Conservation (phyloP, 2,888 invertebrate genomes). For the Hanleya hanleyi region DNA sequence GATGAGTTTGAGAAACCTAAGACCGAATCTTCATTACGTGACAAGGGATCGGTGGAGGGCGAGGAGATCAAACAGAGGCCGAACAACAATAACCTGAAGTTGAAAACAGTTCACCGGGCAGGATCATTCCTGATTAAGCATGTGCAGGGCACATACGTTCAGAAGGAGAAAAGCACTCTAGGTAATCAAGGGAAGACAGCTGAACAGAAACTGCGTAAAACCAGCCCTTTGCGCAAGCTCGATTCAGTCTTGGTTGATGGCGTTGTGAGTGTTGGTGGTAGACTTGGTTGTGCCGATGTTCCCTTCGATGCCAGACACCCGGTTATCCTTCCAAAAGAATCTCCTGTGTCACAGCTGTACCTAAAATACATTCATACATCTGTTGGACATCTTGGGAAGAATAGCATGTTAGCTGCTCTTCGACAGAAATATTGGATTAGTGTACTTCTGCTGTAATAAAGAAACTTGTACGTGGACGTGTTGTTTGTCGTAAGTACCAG, state of each 20-base stretch:
- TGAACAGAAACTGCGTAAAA: not conserved
- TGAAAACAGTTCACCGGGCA: not conserved
- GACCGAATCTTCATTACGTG: too few species aligned
- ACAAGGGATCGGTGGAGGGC: too few species aligned
- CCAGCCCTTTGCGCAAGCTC: constrained; percentile 15
- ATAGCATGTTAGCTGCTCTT: not conserved
- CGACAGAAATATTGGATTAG: not conserved
- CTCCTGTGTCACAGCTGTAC: constrained; percentile 35
- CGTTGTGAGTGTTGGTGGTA: constrained; percentile 44
- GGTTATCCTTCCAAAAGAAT: constrained; percentile 39
- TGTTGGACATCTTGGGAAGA: not conserved
- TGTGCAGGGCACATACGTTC: not conserved
- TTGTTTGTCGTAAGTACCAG: not conserved
- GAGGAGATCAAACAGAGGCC: not conserved
- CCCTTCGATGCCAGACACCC: constrained; percentile 32
- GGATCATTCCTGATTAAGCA: not conserved
- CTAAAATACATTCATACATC: constrained; percentile 3
- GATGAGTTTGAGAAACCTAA: not conserved
- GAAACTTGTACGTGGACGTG: not conserved
- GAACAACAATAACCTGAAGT: not conserved
- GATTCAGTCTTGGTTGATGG: constrained; percentile 40
- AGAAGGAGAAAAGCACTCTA: not conserved
- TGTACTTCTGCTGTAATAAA: not conserved
- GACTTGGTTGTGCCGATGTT: constrained; percentile 28
- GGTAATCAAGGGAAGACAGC: not conserved